Percentiles rank a stretch among this genome's conserved stretches.
phyloP scores from a whole-genome alignment of 2,113 vertebrate genomes.

The Colinus virginianus region DNA sequence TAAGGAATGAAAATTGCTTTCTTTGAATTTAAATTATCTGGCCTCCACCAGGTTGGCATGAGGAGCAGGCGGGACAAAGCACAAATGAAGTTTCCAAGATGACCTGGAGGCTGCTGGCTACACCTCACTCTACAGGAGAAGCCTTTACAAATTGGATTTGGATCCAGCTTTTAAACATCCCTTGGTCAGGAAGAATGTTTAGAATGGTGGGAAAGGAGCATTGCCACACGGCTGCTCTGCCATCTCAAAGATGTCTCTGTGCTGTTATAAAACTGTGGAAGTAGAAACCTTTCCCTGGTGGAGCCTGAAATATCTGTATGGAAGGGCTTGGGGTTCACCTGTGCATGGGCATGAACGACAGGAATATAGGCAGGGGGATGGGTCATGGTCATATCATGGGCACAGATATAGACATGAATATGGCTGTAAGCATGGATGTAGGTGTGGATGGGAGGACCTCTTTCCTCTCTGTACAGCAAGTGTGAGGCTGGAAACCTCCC shows the following conservation, averaged over 20 bases:
- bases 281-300: background rate
- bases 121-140: background rate
- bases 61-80: background rate
- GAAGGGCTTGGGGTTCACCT: background rate
- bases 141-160: background rate
- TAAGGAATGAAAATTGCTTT: background rate
- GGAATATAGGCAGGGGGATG: fast-evolving
- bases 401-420: fast-evolving
- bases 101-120: background rate
- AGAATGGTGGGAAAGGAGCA: background rate
- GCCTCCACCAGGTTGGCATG: background rate
- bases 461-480: background rate
- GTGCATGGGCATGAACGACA: background rate
- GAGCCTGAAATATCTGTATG: background rate
- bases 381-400: background rate
- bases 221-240: background rate
- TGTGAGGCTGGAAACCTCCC: background rate
- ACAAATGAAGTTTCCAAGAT: background rate
- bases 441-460: background rate
- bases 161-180: background rate
- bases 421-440: too few species aligned
- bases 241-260: background rate
- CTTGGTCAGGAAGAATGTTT: background rate
- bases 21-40: background rate
- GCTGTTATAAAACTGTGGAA: background rate